Conservation (phyloP, 2,797 vertebrate species). For the Crossoptilon crossoptilon region DNA sequence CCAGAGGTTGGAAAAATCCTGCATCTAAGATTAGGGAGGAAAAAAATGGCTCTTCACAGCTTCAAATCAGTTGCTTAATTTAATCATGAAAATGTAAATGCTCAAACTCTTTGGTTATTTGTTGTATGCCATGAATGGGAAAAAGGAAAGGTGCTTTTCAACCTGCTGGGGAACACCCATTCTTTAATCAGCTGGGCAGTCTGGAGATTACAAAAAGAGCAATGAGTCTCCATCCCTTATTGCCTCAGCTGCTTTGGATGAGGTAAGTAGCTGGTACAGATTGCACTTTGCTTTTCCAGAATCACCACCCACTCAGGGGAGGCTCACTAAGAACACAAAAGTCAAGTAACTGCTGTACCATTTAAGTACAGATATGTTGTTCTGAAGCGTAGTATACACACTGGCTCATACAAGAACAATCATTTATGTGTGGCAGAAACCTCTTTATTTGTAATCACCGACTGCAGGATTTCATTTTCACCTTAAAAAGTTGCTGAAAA, state of each 20-base stretch:
- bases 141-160: background rate
- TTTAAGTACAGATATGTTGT: background rate
- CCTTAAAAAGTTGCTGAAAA: background rate
- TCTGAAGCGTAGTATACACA: background rate
- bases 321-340: background rate
- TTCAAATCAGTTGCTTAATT: background rate
- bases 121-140: background rate
- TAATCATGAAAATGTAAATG: background rate
- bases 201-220: background rate
- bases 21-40: background rate
- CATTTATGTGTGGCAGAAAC: background rate
- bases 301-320: background rate
- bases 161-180: rapidly evolving
- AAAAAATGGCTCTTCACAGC: background rate
- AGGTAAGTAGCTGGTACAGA: background rate
- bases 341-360: background rate
- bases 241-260: background rate
- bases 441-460: background rate
- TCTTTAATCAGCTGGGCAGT: background rate
- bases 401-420: background rate
- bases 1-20: background rate
- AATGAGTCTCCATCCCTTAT: background rate
- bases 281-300: background rate
- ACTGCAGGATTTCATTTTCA: background rate
- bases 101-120: background rate